These are phyloP conservation scores for Chelonus insularis DNA, from an alignment of 1,140 invertebrate species.

Conservation along the genomic window DNA sequence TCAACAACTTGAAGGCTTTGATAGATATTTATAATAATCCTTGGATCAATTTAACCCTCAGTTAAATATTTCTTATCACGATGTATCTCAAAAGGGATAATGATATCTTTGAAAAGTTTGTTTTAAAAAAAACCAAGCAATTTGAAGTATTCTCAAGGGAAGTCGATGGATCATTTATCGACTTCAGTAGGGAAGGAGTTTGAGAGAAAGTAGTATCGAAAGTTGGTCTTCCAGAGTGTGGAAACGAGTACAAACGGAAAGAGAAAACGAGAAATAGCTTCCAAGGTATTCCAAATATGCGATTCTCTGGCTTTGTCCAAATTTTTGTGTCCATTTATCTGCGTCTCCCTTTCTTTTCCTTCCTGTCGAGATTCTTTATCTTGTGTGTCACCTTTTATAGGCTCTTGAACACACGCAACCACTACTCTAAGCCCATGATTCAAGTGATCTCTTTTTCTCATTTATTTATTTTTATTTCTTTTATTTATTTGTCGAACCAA, in stretches of 20 bases:
- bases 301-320: constrained; percentile 45
- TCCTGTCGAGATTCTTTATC: background rate
- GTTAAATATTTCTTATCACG: background rate
- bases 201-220: background rate
- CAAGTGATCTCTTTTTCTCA: constrained; percentile 31
- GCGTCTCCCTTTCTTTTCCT: constrained; percentile 30
- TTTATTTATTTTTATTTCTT: background rate
- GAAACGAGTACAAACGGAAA: constrained; percentile 1
- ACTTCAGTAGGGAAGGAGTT: background rate
- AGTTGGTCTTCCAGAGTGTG: background rate
- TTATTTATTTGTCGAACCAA: constrained; percentile 12
- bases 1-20: no score
- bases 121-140: background rate
- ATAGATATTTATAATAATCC: no score
- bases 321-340: constrained; percentile 52
- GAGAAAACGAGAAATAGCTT: constrained; percentile 27
- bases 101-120: background rate
- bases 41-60: background rate
- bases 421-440: constrained; percentile 19
- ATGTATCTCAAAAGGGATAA: background rate
- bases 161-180: background rate
- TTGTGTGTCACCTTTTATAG: constrained; percentile 15
- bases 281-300: constrained; percentile 43
- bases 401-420: constrained; percentile 21
- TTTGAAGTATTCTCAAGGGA: constrained; percentile 3